Percentiles rank a stretch among this genome's conserved stretches.
phyloP scores from a whole-genome alignment of 2,797 vertebrate species.

The Bucorvus abyssinicus region DNA sequence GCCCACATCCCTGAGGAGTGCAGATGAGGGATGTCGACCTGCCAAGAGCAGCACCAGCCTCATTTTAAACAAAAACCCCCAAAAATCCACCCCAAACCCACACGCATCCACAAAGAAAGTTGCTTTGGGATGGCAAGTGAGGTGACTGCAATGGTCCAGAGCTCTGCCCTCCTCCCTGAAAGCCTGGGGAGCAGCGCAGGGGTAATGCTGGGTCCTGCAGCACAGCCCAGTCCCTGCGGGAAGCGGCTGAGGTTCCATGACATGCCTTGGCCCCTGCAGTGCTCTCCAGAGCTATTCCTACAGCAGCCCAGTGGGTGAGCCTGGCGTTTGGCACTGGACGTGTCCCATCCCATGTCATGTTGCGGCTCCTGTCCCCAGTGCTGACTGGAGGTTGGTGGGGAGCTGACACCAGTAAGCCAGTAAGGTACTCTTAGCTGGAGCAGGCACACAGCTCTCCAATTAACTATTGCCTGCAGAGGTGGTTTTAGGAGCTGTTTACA shows the following conservation, averaged over 20 bases:
- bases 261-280: background rate
- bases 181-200: background rate
- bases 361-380: fast-evolving
- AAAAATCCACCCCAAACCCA: background rate
- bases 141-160: background rate
- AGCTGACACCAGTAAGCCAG: background rate
- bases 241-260: fast-evolving
- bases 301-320: background rate
- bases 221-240: fast-evolving
- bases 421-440: background rate
- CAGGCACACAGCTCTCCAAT: background rate
- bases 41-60: background rate
- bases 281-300: background rate
- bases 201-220: background rate
- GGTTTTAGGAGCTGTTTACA: background rate
- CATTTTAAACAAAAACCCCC: background rate
- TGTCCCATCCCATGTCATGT: fast-evolving
- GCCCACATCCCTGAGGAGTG: background rate
- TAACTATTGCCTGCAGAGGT: background rate
- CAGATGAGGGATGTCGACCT: fast-evolving
- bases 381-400: background rate
- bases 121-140: background rate
- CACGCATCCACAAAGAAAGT: fast-evolving
- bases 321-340: background rate
- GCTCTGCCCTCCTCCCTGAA: background rate